A percentile compares a stretch with the other conserved stretches of the same genome.
Conservation (phyloP, 35 echinoderm and acorn worm genomes). For the Apostichopus parvimensis region DNA sequence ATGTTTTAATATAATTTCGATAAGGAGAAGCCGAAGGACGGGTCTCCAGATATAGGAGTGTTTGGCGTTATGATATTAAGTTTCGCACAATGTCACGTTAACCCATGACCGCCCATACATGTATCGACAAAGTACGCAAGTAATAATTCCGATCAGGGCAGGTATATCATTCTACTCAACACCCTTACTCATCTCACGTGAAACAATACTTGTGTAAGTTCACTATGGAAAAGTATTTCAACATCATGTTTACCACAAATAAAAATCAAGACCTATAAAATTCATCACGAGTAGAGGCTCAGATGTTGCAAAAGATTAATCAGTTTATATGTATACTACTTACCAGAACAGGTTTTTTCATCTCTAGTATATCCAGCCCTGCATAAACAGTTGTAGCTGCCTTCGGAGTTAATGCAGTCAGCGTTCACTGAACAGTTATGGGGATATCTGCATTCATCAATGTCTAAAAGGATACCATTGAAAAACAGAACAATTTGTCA, state of each 20-base stretch:
- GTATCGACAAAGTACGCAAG: no score
- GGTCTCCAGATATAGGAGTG: no score
- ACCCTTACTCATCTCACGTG: no score
- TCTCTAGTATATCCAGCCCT: slow-evolving; percentile 48
- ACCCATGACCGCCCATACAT: no score
- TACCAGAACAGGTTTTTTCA: slow-evolving; percentile 64
- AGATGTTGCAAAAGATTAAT: not conserved
- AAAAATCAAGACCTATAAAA: not conserved
- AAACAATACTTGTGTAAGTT: no score
- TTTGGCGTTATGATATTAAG: no score
- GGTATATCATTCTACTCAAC: no score
- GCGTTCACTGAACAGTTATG: slow-evolving; percentile 19
- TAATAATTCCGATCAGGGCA: no score
- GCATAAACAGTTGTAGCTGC: slow-evolving; percentile 54
- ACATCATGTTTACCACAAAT: not conserved
- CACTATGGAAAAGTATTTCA: not conserved
- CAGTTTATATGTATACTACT: not conserved
- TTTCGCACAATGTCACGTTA: no score
- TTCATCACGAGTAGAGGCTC: not conserved
- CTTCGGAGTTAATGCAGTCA: slow-evolving; percentile 46
- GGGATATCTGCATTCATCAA: slow-evolving; percentile 1
- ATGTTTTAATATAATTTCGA: no score
- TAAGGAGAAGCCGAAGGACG: no score
- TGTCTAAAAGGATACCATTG: not conserved
- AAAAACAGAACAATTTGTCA: not conserved